Evolutionary conservation across 2,797 vertebrate species (phyloP).

Genomic region (Eurystomus glaucurus): DNA sequence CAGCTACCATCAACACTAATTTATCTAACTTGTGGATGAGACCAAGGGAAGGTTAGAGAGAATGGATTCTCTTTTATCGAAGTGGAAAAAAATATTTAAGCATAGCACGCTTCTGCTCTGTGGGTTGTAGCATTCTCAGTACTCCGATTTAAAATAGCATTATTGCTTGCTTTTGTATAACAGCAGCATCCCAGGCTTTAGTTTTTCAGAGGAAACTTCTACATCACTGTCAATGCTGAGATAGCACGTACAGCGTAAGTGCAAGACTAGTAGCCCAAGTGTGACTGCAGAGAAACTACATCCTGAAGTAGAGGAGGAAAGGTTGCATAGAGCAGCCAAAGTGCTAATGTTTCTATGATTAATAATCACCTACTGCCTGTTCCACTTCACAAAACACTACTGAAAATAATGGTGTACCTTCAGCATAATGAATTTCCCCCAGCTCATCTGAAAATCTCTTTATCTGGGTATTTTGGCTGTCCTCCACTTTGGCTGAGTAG

Average conservation of each 20-base stretch:
- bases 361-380: slow-evolving; percentile 41
- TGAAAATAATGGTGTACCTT: slow-evolving; percentile 41
- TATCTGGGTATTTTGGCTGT: slow-evolving; percentile 34
- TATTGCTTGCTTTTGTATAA: not conserved
- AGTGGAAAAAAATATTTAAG: not conserved
- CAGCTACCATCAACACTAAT: not conserved
- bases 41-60: not conserved
- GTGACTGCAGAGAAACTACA: not conserved
- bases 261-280: not conserved
- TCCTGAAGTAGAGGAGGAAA: not conserved
- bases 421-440: slow-evolving; percentile 7
- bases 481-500: slow-evolving; percentile 16
- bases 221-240: not conserved
- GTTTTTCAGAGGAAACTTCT: not conserved
- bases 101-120: not conserved
- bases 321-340: not conserved
- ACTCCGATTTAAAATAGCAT: not conserved
- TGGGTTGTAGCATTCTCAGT: not conserved
- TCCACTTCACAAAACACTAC: slow-evolving; percentile 12
- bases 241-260: rapidly evolving
- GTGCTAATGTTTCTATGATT: slow-evolving; percentile 27
- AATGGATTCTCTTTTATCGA: not conserved
- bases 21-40: not conserved
- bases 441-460: slow-evolving; percentile 62
- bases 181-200: not conserved